Evolutionary conservation across 2,888 invertebrate genomes (phyloP).

Genomic region (Malacosoma neustria): DNA sequence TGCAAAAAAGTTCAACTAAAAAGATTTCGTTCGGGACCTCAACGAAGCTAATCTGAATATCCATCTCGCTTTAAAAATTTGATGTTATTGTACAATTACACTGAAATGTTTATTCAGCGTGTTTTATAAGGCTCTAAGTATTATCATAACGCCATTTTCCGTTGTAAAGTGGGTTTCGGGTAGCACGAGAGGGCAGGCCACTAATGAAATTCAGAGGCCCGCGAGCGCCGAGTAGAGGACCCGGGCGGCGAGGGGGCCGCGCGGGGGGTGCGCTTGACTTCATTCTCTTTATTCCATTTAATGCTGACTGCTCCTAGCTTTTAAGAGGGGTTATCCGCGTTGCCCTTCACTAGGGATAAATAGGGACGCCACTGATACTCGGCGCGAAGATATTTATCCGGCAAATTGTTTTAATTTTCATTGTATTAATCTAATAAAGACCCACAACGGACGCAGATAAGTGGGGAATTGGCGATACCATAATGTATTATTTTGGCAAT

Average conservation of each 20-base stretch:
- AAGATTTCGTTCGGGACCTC: no score
- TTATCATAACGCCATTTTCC: slow-evolving; percentile 71
- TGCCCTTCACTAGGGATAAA: slow-evolving; percentile 70
- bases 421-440: slow-evolving; percentile 72
- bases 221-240: slow-evolving; percentile 21
- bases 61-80: slow-evolving; percentile 26
- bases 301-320: slow-evolving; percentile 75
- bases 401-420: slow-evolving; percentile 76
- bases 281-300: slow-evolving; percentile 74
- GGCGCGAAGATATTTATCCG: slow-evolving; percentile 72
- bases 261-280: slow-evolving; percentile 55
- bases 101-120: slow-evolving; percentile 65
- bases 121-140: slow-evolving; percentile 69
- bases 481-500: slow-evolving; percentile 53
- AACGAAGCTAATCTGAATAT: slow-evolving; percentile 25
- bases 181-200: slow-evolving; percentile 48
- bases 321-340: slow-evolving; percentile 73
- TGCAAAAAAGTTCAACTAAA: no score
- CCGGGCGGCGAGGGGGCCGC: slow-evolving; percentile 12
- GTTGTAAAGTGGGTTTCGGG: slow-evolving; percentile 69
- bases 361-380: slow-evolving; percentile 70
- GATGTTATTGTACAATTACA: slow-evolving; percentile 58
- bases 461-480: slow-evolving; percentile 48
- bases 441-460: slow-evolving; percentile 65
- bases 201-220: slow-evolving; percentile 72